Conservation (phyloP, 2,888 invertebrate genomes). For the Pyralis farinalis region DNA sequence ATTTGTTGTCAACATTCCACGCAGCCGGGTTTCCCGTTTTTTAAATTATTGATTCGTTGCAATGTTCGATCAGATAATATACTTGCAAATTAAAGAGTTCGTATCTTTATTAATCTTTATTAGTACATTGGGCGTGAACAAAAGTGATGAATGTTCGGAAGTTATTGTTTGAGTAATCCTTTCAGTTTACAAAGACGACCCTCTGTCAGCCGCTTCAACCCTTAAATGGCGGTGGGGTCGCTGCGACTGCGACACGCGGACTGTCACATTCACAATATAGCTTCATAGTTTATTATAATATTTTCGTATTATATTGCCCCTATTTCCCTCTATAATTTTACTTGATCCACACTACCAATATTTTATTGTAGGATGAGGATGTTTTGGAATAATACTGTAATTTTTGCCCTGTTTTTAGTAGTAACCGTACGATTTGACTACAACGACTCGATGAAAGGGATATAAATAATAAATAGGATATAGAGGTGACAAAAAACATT, state of each 20-base stretch:
- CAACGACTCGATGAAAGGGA: too few species aligned
- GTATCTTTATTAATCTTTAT: slow-evolving; percentile 51
- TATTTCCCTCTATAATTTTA: slow-evolving; percentile 38
- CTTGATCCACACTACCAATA: slow-evolving; percentile 28
- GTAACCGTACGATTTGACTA: too few species aligned
- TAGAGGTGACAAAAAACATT: too few species aligned
- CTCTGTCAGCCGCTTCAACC: slow-evolving; percentile 56
- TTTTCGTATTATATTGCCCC: slow-evolving; percentile 67
- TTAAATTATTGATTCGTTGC: too few species aligned
- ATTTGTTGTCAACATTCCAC: too few species aligned
- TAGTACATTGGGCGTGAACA: slow-evolving; percentile 53
- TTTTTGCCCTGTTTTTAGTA: too few species aligned
- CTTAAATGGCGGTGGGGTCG: slow-evolving; percentile 58
- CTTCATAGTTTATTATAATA: slow-evolving; percentile 76
- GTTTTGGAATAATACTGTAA: too few species aligned
- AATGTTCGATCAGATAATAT: neutral
- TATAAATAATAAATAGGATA: too few species aligned
- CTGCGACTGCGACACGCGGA: slow-evolving; percentile 63
- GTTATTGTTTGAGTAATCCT: slow-evolving; percentile 70
- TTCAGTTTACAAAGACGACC: slow-evolving; percentile 70
- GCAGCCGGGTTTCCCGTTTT: too few species aligned
- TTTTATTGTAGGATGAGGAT: too few species aligned
- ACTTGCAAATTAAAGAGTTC: slow-evolving; percentile 2
- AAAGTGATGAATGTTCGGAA: slow-evolving; percentile 64
- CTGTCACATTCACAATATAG: slow-evolving; percentile 76